A percentile compares a stretch with the other conserved stretches of the same genome.
Evolutionary conservation across 2,888 invertebrate species (phyloP).

Genomic region (Phasia obesa): DNA sequence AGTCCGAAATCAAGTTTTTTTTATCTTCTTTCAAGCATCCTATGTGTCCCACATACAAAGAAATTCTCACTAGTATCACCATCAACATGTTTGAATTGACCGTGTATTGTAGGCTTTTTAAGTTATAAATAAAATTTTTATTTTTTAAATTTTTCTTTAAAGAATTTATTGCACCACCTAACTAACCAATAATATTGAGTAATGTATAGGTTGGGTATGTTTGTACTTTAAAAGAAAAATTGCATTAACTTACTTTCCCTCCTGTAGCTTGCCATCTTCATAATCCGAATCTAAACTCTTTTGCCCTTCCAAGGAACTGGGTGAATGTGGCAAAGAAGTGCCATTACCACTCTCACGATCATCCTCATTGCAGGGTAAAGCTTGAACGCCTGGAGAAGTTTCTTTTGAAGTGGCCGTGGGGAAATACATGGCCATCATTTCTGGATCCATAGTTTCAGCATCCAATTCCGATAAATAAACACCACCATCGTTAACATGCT

Average conservation of each 20-base stretch:
- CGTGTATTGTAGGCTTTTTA: too few relatives aligned
- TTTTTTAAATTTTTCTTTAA: too few relatives aligned
- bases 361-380: conserved; percentile 85
- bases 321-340: conserved; percentile 96
- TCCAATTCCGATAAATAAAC: conserved; percentile 95
- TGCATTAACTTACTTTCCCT: conserved; percentile 82
- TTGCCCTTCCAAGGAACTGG: conserved; percentile 92
- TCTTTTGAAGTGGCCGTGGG: conserved; percentile 83
- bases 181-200: too few relatives aligned
- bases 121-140: too few relatives aligned
- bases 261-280: conserved; percentile 87
- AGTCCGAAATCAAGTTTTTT: too few relatives aligned
- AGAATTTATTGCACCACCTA: too few relatives aligned
- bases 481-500: conserved; percentile 85
- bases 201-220: too few relatives aligned
- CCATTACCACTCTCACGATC: conserved; percentile 98
- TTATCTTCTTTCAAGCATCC: too few relatives aligned
- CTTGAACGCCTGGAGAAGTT: conserved; percentile 48
- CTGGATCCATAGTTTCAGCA: conserved; percentile 95
- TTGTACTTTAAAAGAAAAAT: neutral
- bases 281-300: conserved; percentile 92
- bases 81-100: too few relatives aligned
- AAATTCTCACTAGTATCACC: too few relatives aligned
- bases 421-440: conserved; percentile 94
- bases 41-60: too few relatives aligned